Evolutionary conservation across 2,888 invertebrate species (phyloP).

Genomic region (Clanis bilineata): DNA sequence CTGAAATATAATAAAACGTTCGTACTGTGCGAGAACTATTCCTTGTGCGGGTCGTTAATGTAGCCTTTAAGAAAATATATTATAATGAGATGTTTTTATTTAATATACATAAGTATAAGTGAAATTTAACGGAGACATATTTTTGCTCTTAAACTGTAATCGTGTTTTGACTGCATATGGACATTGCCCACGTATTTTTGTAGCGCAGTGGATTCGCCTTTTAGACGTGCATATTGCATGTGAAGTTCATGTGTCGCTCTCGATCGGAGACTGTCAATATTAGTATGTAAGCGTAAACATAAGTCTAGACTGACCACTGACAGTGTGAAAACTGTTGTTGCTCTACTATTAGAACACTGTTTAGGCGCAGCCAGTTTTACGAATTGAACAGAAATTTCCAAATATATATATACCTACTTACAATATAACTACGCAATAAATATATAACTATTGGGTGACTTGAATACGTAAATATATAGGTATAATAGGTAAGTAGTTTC

Average conservation of each 20-base stretch:
- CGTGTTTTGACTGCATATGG: conserved; percentile 72
- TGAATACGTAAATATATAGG: background rate
- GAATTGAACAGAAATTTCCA: background rate
- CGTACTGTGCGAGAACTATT: conserved; percentile 51
- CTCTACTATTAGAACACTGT: conserved; percentile 1
- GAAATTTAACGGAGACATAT: conserved; percentile 76
- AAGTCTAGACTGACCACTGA: conserved; percentile 69
- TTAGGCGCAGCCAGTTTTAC: background rate
- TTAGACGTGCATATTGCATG: conserved; percentile 50
- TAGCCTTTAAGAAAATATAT: conserved; percentile 54
- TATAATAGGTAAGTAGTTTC: background rate
- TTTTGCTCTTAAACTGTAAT: conserved; percentile 76
- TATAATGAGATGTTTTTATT: conserved; percentile 60
- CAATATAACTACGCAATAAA: background rate
- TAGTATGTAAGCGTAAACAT: conserved; percentile 51
- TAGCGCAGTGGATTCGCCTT: conserved; percentile 76
- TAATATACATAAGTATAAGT: conserved; percentile 53
- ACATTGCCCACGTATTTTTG: conserved; percentile 82
- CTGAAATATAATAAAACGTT: conserved; percentile 29
- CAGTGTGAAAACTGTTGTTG: conserved; percentile 62
- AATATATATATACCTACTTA: too few relatives aligned
- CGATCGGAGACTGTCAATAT: conserved; percentile 75
- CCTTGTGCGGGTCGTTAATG: conserved; percentile 57
- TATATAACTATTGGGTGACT: conserved; percentile 3
- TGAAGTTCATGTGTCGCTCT: conserved; percentile 54